Base-by-base conservation (phyloP, 2,888 invertebrate species). In the Epistrophe eligans region DNA sequence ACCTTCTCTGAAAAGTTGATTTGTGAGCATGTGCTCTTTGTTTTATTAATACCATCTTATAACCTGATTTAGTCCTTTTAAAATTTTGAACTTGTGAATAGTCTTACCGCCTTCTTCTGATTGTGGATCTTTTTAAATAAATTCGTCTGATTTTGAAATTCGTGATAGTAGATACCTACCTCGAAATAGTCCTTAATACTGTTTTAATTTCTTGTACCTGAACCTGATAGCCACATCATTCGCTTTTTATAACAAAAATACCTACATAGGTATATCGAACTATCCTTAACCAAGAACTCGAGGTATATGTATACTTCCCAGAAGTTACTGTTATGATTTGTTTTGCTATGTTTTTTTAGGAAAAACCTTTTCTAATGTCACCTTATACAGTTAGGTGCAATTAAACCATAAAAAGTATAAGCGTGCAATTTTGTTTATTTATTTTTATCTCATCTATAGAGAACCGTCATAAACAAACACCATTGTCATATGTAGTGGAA, bases 371-470 rank as follows among this genome's bases (percentile, higher is more conserved):
- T 40, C 2, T 15, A 58, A 79, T 82, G 79, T 60, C 77, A 79
- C 50, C 52, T 19, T 0, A 72, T 24, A 24, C 24, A 1, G 79
- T 58, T 79, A 87, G 85, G 85, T 87, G 85, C 76, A 89, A 90
- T 89, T 90, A 90, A 91, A 91, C 91, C 91, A 91, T 91, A 91
- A 91, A 91, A 84, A 91, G 90, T 89, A n/a, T n/a, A 88, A 90
- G 89, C 89, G 89, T 89, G 89, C 89, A 90, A 89, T 66, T 77
- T 82, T 89, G 82, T 82, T 88, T 84, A 89, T 81, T 85, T 60
- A 82, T 89, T 83, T 85, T 48, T 74, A 64, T 60, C 38, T 76
- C 35, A 43, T 88, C 89, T 9, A 32, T n/a, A n/a, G n/a, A 35
- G n/a, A 66, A 85, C 82, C 80, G 76, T 82, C 88, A 79, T 85